Evolutionary conservation across 2,888 invertebrate genomes (phyloP).

Genomic region (Noctua comes): DNA sequence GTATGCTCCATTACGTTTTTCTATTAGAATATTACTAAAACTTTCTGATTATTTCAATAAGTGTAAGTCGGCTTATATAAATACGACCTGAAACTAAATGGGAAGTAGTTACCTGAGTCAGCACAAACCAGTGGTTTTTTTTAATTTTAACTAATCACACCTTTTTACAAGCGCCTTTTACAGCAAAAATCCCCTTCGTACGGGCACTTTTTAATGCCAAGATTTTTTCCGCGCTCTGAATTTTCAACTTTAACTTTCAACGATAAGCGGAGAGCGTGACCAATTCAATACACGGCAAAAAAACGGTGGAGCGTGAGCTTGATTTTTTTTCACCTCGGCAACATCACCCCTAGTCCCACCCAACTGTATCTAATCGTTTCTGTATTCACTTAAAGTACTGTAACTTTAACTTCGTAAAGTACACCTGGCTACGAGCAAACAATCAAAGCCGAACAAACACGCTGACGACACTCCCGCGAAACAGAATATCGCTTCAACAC

Average conservation of each 20-base stretch:
- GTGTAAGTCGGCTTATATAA: background rate
- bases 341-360: too few relatives aligned
- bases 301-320: background rate
- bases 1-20: background rate
- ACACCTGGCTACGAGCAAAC: conserved; percentile 25
- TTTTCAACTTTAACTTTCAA: background rate
- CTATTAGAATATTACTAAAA: background rate
- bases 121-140: background rate
- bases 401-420: conserved; percentile 26
- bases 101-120: background rate
- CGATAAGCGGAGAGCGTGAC: background rate
- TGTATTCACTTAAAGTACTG: conserved; percentile 16
- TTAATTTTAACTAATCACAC: background rate
- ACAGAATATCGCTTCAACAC: conserved; percentile 32
- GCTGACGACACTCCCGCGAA: background rate
- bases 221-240: background rate
- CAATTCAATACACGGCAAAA: background rate
- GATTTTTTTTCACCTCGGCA: background rate
- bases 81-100: background rate
- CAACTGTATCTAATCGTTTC: conserved; percentile 4
- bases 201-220: background rate
- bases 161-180: background rate
- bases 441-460: conserved; percentile 50
- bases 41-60: background rate
- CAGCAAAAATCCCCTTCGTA: background rate